Evolutionary conservation across 2,797 vertebrate genomes (phyloP), one percentile per base, ranked within the genome.

Genomic region (Pelobates cultripes): DNA sequence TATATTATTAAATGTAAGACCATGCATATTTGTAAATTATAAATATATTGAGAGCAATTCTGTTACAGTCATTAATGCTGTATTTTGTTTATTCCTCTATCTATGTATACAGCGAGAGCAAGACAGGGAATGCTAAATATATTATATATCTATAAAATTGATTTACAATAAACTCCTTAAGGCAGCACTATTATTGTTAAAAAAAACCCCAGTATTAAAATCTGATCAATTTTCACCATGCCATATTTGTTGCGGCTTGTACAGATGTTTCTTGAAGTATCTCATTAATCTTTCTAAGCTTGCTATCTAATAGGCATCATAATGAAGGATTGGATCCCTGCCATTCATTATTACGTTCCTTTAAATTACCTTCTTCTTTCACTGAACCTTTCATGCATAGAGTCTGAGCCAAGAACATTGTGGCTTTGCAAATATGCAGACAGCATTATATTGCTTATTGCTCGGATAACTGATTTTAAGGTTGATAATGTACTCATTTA

Each of bases 221-320:
- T 40, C 6, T 40, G 3, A 64, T 28, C 61, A 64, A 7, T 64
- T 17, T 61, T n/a, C n/a, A 7, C 7, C 5, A n/a, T 40, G 17
- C 28, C 28, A 14, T 64, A 64, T 40, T 64, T 57, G 55, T 3
- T 15, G 4, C 55, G 4, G 55, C 61, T 64, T 64, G 61, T 64
- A 40, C 61, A 64, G 61, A 64, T 64, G 61, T 64, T 64, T 64
- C 28, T 64, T 40, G 55, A 57, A 57, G 55, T 15, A 57, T 57
- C 55, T 15, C 55, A 57, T 57, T 64, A 40, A 64, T 64, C 61
- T 7, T 17, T 40, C 61, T 64, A 14, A 64, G 28, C 61, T 64
- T 64, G 4, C 61, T 40, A 64, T 64, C 61, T 64, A 40, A 40
- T 64, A 40, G 61, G 61, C 28, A 64, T 64, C n/a, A 64, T 28